phyloP scores from a whole-genome alignment of 2,888 invertebrate species.

The Drosophila monieri region DNA sequence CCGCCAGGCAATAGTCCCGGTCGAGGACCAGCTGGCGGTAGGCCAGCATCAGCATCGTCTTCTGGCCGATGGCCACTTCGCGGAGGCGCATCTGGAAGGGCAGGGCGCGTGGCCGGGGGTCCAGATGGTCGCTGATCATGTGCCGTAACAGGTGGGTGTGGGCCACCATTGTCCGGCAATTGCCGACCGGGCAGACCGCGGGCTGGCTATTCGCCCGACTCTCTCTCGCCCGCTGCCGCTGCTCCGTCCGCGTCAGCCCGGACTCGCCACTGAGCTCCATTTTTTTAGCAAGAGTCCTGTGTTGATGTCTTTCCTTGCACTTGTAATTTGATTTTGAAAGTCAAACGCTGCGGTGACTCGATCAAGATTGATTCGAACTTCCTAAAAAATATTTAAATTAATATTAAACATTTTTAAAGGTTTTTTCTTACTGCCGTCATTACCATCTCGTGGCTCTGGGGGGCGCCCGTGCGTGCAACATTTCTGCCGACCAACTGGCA shows the following conservation, averaged over 20 bases:
- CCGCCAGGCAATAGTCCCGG: slow-evolving; percentile 33
- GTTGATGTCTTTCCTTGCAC: background rate
- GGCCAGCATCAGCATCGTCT: slow-evolving; percentile 27
- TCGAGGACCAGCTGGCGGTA: slow-evolving; percentile 2
- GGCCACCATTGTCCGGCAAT: slow-evolving; percentile 4
- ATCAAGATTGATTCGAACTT: no score
- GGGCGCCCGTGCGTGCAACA: slow-evolving; percentile 70
- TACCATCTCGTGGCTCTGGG: slow-evolving; percentile 73
- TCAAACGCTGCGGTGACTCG: background rate
- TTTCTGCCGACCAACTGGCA: slow-evolving; percentile 50
- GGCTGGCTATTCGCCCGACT: background rate
- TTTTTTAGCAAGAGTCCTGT: background rate
- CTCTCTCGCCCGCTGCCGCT: background rate
- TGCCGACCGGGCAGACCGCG: slow-evolving; percentile 24
- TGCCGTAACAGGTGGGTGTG: slow-evolving; percentile 30
- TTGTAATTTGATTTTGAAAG: background rate
- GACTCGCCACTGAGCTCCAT: background rate
- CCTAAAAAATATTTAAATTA: no score
- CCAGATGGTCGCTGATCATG: slow-evolving; percentile 25
- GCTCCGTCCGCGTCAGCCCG: no score
- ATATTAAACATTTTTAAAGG: slow-evolving; percentile 39
- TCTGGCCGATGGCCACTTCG: slow-evolving; percentile 16
- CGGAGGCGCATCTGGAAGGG: slow-evolving; percentile 26
- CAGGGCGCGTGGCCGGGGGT: background rate
- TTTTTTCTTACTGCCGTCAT: slow-evolving; percentile 61